Conservation (phyloP, 1,140 invertebrate species). For the Macrosteles quadrilineatus region DNA sequence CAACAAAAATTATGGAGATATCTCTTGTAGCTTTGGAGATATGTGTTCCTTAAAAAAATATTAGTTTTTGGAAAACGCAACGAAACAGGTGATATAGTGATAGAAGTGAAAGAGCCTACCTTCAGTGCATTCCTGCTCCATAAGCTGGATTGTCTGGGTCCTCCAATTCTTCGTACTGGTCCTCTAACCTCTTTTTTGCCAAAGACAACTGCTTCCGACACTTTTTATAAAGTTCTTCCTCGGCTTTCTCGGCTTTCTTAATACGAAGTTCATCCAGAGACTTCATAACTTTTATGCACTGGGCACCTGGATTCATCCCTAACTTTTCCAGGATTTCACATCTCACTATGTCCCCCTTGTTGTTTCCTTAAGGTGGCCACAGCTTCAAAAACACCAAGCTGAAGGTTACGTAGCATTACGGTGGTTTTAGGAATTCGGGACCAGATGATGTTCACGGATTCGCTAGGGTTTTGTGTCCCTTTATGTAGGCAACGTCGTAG, state of each 20-base stretch:
- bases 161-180: neutral
- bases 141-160: conserved; percentile 3
- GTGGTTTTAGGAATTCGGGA: conserved; percentile 24
- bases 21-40: neutral
- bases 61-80: neutral
- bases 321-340: conserved; percentile 25
- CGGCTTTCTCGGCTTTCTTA: conserved; percentile 5
- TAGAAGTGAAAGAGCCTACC: neutral
- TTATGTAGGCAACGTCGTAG: conserved; percentile 29
- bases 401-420: conserved; percentile 11
- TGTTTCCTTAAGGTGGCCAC: conserved; percentile 30
- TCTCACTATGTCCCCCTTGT: conserved; percentile 23
- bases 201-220: neutral
- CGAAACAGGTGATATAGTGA: neutral
- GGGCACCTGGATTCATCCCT: neutral
- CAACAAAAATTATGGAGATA: neutral
- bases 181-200: neutral
- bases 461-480: conserved; percentile 27
- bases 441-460: conserved; percentile 27
- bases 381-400: conserved; percentile 30
- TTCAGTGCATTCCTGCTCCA: conserved; percentile 11
- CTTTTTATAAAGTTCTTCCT: neutral
- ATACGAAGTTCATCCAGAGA: neutral
- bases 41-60: neutral
- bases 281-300: conserved; percentile 25